Evolutionary conservation across 2,113 vertebrate species (phyloP).

Genomic region (Onychorhynchus coronatus): DNA sequence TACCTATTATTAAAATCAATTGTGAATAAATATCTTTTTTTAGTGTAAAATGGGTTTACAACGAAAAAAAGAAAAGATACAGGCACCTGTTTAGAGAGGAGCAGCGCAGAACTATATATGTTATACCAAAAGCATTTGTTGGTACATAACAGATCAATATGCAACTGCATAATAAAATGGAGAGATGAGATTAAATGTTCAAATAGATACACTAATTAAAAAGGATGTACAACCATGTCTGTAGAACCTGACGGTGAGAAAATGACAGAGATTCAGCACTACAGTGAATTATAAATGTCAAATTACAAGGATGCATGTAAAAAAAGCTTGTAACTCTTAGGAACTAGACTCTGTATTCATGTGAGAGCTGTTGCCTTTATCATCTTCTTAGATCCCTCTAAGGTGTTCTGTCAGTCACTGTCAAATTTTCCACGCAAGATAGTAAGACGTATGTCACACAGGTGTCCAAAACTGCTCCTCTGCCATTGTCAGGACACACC

Average conservation of each 20-base stretch:
- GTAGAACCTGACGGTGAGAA: slow-evolving; percentile 63
- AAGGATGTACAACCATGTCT: slow-evolving; percentile 66
- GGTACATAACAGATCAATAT: slow-evolving; percentile 7
- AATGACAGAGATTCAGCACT: slow-evolving; percentile 72
- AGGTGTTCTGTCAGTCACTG: slow-evolving; percentile 78
- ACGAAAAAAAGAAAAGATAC: not conserved
- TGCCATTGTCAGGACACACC: slow-evolving; percentile 55
- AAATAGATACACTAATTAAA: slow-evolving; percentile 75
- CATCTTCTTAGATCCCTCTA: slow-evolving; percentile 68
- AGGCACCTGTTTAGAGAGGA: not conserved
- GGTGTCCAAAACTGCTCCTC: slow-evolving; percentile 66
- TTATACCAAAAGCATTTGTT: slow-evolving; percentile 26
- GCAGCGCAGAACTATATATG: not conserved
- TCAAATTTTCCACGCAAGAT: slow-evolving; percentile 69
- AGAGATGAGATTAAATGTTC: slow-evolving; percentile 61
- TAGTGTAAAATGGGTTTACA: not conserved
- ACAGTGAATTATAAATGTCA: slow-evolving; percentile 79
- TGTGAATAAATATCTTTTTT: slow-evolving; percentile 35
- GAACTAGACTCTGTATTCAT: slow-evolving; percentile 56
- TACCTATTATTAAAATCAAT: not conserved
- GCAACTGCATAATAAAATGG: slow-evolving; percentile 28
- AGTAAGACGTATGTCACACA: slow-evolving; percentile 70
- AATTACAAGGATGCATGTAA: slow-evolving; percentile 73
- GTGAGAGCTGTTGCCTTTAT: slow-evolving; percentile 65
- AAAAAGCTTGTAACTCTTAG: slow-evolving; percentile 73